A percentile compares a stretch with the other conserved stretches of the same genome.
These are phyloP conservation scores for Drosophila borealis DNA, from an alignment of 2,888 invertebrate species.

Conservation along the genomic window DNA sequence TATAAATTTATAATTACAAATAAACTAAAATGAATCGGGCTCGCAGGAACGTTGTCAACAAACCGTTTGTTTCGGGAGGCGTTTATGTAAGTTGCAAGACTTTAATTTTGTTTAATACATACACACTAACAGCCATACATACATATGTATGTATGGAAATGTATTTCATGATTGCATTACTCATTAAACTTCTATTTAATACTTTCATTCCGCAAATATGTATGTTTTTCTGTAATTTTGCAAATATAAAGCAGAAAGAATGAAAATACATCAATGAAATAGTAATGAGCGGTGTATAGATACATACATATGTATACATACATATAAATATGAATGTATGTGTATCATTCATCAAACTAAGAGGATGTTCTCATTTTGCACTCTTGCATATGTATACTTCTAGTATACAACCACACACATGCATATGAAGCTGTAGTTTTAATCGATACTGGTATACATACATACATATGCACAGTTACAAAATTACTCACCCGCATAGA, in stretches of 20 bases:
- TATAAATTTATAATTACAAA: not conserved
- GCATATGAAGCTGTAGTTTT: conserved; percentile 1
- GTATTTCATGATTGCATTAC: conserved; percentile 20
- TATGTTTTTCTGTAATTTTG: conserved; percentile 1
- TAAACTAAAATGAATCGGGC: conserved; percentile 62
- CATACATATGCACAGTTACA: conserved; percentile 10
- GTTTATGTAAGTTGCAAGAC: conserved; percentile 65
- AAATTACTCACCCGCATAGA: not conserved
- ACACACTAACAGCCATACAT: conserved; percentile 1
- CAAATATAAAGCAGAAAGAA: not conserved
- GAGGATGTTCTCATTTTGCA: conserved; percentile 3
- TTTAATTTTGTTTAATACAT: not conserved
- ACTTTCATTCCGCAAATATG: conserved; percentile 12
- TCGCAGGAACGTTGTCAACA: conserved; percentile 45
- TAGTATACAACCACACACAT: conserved; percentile 18
- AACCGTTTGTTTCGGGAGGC: conserved; percentile 67
- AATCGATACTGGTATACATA: conserved; percentile 20
- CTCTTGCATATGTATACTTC: not conserved
- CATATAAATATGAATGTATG: not conserved
- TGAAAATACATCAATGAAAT: not conserved
- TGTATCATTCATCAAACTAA: not conserved
- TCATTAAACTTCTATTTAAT: conserved; percentile 19
- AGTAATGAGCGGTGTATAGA: not conserved
- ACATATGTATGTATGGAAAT: not conserved
- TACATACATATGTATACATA: conserved; percentile 6